A percentile compares a stretch with the other conserved stretches of the same genome.
These are phyloP conservation scores for Balearica regulorum DNA, from an alignment of 2,797 vertebrate genomes.

Conservation along the genomic window DNA sequence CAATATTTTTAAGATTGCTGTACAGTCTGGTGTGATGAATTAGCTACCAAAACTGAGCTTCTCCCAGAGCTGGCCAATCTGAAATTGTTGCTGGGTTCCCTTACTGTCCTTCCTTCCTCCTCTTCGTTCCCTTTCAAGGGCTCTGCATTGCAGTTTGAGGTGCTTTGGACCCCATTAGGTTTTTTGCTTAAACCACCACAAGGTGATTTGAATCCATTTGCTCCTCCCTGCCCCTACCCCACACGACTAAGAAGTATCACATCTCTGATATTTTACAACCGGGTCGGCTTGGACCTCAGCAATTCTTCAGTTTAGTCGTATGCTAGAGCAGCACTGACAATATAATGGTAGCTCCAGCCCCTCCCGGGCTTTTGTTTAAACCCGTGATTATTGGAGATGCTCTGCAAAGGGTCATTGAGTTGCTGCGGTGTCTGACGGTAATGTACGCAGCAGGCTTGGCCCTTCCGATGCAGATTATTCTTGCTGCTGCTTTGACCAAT, in stretches of 20 bases:
- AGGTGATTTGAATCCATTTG: neutral
- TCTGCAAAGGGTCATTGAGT: conserved; percentile 30
- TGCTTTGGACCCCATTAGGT: neutral
- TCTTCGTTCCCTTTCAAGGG: neutral
- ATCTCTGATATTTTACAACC: neutral
- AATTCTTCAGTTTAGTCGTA: neutral
- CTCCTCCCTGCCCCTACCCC: neutral
- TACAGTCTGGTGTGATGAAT: neutral
- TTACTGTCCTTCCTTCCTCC: neutral
- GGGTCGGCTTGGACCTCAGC: neutral
- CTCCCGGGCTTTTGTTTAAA: neutral
- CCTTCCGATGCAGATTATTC: neutral
- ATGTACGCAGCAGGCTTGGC: conserved; percentile 22
- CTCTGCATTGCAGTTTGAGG: neutral
- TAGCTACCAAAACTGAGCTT: neutral
- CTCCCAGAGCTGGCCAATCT: neutral
- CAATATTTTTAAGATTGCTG: neutral
- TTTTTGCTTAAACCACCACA: neutral
- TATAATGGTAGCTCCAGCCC: neutral
- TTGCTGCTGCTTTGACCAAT: conserved; percentile 11
- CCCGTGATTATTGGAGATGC: neutral
- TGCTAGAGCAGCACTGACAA: neutral
- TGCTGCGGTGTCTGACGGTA: neutral
- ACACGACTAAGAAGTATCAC: neutral
- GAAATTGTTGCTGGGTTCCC: neutral